Percentiles rank a stretch among this genome's conserved stretches.
These are phyloP conservation scores for Protaetia brevitarsis DNA, from an alignment of 1,140 invertebrate species.

Conservation along the genomic window DNA sequence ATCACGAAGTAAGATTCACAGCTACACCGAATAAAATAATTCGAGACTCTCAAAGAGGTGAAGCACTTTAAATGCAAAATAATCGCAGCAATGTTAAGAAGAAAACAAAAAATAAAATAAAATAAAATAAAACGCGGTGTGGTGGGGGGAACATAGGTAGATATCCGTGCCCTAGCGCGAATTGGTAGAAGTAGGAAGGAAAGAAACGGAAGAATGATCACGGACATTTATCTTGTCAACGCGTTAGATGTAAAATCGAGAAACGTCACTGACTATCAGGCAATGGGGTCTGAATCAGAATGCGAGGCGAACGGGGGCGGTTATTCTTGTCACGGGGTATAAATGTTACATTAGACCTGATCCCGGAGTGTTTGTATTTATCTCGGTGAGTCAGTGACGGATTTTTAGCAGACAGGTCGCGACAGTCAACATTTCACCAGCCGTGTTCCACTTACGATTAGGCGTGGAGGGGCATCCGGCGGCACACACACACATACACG, in stretches of 20 bases:
- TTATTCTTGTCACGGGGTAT: conserved; percentile 15
- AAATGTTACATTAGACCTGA: conserved; percentile 37
- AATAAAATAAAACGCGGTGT: too few species aligned
- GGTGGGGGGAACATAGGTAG: too few species aligned
- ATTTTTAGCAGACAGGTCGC: conserved; percentile 24
- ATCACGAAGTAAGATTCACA: too few species aligned
- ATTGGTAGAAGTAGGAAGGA: conserved; percentile 13
- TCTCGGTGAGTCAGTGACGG: conserved; percentile 31
- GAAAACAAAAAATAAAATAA: too few species aligned
- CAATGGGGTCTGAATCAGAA: conserved; percentile 28
- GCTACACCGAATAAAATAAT: too few species aligned
- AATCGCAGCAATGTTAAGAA: too few species aligned
- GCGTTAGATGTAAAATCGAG: conserved; percentile 25
- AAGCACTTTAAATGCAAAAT: too few species aligned
- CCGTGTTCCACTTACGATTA: conserved; percentile 20
- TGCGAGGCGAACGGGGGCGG: conserved; percentile 14
- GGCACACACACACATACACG: not conserved
- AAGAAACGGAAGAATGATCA: conserved; percentile 29
- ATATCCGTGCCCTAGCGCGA: too few species aligned
- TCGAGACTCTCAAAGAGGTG: too few species aligned
- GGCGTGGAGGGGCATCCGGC: not conserved
- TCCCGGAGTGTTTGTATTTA: conserved; percentile 36
- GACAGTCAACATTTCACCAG: conserved; percentile 21
- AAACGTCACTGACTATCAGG: conserved; percentile 27
- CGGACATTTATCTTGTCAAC: conserved; percentile 29